Evolutionary conservation across 2,888 invertebrate species (phyloP).

Genomic region (Drosophila suboccidentalis): DNA sequence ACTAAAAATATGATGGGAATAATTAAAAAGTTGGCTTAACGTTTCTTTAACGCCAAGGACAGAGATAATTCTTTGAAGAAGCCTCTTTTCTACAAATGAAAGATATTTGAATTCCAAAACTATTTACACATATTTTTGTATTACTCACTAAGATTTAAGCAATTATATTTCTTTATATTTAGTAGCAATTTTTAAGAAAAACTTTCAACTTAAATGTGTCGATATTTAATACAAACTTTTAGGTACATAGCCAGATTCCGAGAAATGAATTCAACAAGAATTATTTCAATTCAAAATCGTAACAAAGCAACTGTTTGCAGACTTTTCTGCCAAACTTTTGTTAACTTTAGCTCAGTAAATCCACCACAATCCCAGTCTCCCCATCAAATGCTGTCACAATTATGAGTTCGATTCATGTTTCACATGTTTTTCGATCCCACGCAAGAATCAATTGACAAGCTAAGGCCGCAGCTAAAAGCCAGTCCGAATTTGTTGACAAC

Average conservation of each 20-base stretch:
- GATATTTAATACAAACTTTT: too few species aligned
- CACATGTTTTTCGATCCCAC: constrained; percentile 42
- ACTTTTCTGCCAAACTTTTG: constrained; percentile 11
- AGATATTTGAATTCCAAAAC: too few species aligned
- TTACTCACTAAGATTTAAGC: too few species aligned
- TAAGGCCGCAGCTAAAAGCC: constrained; percentile 62
- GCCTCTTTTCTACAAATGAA: too few species aligned
- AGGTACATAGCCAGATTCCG: too few species aligned
- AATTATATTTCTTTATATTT: too few species aligned
- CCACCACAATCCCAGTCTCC: neutral
- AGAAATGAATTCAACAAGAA: neutral
- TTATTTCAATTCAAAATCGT: neutral
- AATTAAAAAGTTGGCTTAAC: constrained; percentile 1
- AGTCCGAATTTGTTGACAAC: constrained; percentile 72
- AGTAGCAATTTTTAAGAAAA: too few species aligned
- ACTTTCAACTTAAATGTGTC: too few species aligned
- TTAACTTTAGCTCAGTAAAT: constrained; percentile 5
- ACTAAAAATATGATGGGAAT: constrained; percentile 8
- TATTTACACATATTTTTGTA: too few species aligned
- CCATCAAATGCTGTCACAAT: constrained; percentile 43
- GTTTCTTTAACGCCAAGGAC: neutral
- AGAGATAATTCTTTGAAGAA: neutral
- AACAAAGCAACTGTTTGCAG: neutral
- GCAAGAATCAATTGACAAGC: constrained; percentile 70
- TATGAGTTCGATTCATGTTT: constrained; percentile 71